phyloP scores from a whole-genome alignment of 2,888 invertebrate genomes.

The Eledone cirrhosa region DNA sequence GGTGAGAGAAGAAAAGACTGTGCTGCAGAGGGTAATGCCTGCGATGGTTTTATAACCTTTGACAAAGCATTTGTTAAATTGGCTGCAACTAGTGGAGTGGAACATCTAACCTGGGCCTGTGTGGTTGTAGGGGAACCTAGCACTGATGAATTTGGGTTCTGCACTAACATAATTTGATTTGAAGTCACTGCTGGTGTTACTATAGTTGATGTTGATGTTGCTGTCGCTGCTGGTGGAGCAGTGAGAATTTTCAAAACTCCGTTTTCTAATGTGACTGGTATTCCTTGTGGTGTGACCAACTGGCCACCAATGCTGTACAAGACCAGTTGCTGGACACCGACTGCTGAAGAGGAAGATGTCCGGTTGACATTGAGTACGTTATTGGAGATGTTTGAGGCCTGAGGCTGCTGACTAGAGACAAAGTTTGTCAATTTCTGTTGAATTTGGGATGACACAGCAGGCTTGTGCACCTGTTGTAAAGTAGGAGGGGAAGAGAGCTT shows the following conservation, averaged over 20 bases:
- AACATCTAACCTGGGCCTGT: no score
- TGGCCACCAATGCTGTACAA: slow-evolving; percentile 57
- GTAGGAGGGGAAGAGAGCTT: slow-evolving; percentile 27
- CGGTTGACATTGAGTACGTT: neutral
- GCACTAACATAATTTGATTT: slow-evolving; percentile 20
- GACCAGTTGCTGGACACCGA: slow-evolving; percentile 39
- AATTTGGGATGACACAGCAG: neutral
- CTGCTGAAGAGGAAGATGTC: neutral
- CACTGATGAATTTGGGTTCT: slow-evolving; percentile 3
- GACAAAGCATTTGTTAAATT: no score
- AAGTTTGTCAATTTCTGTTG: slow-evolving; percentile 17
- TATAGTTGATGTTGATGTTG: no score
- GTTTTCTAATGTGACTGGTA: slow-evolving; percentile 54
- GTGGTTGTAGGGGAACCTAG: no score
- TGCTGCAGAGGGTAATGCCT: neutral
- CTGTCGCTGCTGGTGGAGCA: neutral
- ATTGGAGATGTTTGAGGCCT: neutral
- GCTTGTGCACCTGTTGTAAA: neutral
- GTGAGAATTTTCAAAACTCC: slow-evolving; percentile 49
- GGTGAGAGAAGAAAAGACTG: neutral
- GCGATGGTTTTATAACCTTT: neutral
- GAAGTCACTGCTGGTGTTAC: neutral
- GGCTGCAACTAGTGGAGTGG: no score
- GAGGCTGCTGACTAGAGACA: neutral
- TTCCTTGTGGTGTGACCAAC: slow-evolving; percentile 56